A percentile compares a stretch with the other conserved stretches of the same genome.
Evolutionary conservation across 2,113 vertebrate species (phyloP).

Genomic region (Oophaga pumilio): DNA sequence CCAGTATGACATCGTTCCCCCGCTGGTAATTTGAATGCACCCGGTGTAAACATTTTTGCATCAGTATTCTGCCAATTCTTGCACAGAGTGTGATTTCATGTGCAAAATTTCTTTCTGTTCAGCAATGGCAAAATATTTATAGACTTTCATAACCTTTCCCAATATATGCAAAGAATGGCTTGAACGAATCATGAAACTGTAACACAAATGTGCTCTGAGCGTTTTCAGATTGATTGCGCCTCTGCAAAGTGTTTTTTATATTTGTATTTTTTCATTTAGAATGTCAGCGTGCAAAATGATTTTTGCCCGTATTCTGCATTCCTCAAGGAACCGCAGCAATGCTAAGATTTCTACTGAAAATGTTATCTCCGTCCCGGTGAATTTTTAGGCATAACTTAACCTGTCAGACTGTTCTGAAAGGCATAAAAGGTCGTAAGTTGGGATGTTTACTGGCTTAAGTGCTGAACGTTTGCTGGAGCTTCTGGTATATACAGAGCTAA

Average conservation of each 20-base stretch:
- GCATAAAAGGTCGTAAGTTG: not conserved
- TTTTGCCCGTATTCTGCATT: not conserved
- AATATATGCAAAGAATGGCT: conserved; percentile 27
- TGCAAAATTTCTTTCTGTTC: not conserved
- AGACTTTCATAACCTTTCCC: conserved; percentile 28
- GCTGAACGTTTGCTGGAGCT: not conserved
- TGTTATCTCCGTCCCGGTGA: not conserved
- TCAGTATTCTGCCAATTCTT: not conserved
- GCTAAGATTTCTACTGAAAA: not conserved
- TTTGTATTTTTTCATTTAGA: conserved; percentile 1
- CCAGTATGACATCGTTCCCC: not conserved
- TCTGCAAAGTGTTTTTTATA: not conserved
- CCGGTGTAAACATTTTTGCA: not conserved
- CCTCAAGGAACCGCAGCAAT: not conserved
- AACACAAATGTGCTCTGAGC: conserved; percentile 14
- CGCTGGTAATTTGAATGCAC: not conserved
- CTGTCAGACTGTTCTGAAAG: not conserved
- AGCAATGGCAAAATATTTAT: conserved; percentile 1
- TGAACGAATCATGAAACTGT: not conserved
- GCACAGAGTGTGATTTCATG: not conserved
- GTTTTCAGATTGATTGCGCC: not conserved
- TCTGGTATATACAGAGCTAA: not conserved
- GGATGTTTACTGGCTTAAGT: not conserved
- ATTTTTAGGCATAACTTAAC: not conserved
- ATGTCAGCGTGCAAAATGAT: not conserved